These are phyloP conservation scores for Drosophila quinaria DNA, from an alignment of 2,888 invertebrate species.

Conservation along the genomic window DNA sequence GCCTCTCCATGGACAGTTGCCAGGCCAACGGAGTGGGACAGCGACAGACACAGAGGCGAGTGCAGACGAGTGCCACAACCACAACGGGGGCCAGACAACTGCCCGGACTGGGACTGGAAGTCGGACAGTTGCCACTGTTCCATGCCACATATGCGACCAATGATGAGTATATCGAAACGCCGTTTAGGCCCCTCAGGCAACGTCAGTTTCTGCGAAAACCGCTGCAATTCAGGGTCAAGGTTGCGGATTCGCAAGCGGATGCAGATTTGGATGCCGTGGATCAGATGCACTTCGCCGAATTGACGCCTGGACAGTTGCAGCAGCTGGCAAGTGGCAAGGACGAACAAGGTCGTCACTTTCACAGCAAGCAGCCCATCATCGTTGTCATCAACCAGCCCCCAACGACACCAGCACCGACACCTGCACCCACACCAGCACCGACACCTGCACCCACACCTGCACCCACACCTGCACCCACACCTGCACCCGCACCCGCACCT, in stretches of 20 bases:
- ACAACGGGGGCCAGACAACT: background rate
- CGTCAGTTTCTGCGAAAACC: background rate
- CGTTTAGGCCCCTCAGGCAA: conserved; percentile 5
- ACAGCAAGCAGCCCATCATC: background rate
- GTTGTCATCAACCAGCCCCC: too few species aligned
- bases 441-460: background rate
- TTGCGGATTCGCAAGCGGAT: too few species aligned
- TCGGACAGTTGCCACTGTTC: conserved; percentile 25
- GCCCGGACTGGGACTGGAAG: background rate
- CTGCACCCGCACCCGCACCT: too few species aligned
- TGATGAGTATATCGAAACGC: conserved; percentile 39
- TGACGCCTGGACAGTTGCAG: conserved; percentile 8
- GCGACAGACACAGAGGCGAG: conserved; percentile 25
- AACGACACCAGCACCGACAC: background rate
- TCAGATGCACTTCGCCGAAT: background rate
- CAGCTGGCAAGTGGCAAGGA: conserved; percentile 2
- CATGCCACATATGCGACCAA: conserved; percentile 35
- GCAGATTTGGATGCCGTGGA: background rate
- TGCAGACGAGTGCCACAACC: conserved; percentile 34
- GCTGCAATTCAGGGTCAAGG: background rate
- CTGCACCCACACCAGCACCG: background rate
- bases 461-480: background rate
- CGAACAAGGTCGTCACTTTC: conserved; percentile 10
- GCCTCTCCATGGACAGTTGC: conserved; percentile 2
- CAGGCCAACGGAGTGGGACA: conserved; percentile 29